Conservation (phyloP, 1,140 invertebrate genomes). For the Ruditapes philippinarum region DNA sequence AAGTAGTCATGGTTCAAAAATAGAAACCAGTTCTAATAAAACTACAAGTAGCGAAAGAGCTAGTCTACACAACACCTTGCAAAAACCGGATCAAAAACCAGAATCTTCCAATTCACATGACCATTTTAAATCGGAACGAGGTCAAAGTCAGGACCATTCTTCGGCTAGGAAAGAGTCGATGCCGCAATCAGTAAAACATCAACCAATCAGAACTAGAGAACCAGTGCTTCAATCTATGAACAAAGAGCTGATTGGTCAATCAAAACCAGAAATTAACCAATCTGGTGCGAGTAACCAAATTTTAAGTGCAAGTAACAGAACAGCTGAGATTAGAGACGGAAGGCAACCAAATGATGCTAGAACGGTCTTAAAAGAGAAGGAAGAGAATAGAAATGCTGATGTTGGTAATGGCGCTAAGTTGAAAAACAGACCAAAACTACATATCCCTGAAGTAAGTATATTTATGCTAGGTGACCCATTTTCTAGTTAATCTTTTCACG, state of each 20-base stretch:
- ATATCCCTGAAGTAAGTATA: conserved; percentile 51
- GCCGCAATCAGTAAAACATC: conserved; percentile 25
- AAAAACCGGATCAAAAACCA: conserved; percentile 22
- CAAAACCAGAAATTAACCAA: conserved; percentile 13
- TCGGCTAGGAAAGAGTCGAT: not conserved
- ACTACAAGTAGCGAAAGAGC: not conserved
- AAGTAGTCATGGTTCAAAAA: conserved; percentile 12
- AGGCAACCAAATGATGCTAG: not conserved
- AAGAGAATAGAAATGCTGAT: conserved; percentile 26
- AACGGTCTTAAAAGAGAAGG: conserved; percentile 40
- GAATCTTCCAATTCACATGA: not conserved
- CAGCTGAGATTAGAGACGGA: not conserved
- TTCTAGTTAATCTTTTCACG: too few relatives aligned
- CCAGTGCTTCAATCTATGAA: conserved; percentile 51
- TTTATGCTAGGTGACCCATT: too few relatives aligned
- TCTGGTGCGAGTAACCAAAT: not conserved
- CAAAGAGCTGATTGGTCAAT: conserved; percentile 21
- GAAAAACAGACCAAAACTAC: conserved; percentile 21
- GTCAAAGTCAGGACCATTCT: not conserved
- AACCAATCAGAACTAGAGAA: conserved; percentile 2
- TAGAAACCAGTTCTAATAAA: not conserved
- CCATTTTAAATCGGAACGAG: not conserved
- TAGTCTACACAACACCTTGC: not conserved
- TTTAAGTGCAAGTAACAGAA: not conserved
- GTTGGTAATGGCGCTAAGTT: conserved; percentile 27